A percentile compares a stretch with the other conserved stretches of the same genome.
Conservation (phyloP, 2,888 invertebrate species). For the Callyntrura guangdongensis region DNA sequence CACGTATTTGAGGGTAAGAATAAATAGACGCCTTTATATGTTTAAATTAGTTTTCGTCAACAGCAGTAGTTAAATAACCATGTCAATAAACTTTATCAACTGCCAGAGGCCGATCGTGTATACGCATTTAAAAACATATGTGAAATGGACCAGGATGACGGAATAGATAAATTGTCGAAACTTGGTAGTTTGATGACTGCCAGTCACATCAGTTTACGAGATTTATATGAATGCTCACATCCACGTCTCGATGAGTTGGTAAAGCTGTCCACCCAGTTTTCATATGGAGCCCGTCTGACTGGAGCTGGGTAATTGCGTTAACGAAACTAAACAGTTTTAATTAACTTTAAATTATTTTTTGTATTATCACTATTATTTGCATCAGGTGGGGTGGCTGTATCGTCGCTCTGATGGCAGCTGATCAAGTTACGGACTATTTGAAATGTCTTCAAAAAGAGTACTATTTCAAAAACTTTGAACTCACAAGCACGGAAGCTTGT, state of each 20-base stretch:
- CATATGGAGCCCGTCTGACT: slow-evolving; percentile 95
- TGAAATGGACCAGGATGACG: slow-evolving; percentile 51
- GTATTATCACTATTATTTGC: neutral
- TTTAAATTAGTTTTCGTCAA: neutral
- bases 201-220: slow-evolving; percentile 94
- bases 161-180: slow-evolving; percentile 86
- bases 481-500: slow-evolving; percentile 87
- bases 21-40: neutral
- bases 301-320: slow-evolving; percentile 91
- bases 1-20: slow-evolving; percentile 93
- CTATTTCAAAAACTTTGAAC: slow-evolving; percentile 87
- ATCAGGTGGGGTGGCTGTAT: slow-evolving; percentile 98
- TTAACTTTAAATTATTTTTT: slow-evolving; percentile 83
- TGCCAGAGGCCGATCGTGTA: slow-evolving; percentile 94
- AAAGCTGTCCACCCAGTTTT: slow-evolving; percentile 89
- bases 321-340: neutral
- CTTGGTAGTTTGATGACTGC: slow-evolving; percentile 94
- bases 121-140: slow-evolving; percentile 91
- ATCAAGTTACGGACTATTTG: slow-evolving; percentile 90
- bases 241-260: slow-evolving; percentile 94
- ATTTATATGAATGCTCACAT: slow-evolving; percentile 97
- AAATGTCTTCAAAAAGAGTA: slow-evolving; percentile 90
- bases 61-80: no score
- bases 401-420: slow-evolving; percentile 92
- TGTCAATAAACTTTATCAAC: neutral